These are phyloP conservation scores for Zoanthus solanderi DNA, from an alignment of 92 coral and sea anemone species.

Conservation along the genomic window DNA sequence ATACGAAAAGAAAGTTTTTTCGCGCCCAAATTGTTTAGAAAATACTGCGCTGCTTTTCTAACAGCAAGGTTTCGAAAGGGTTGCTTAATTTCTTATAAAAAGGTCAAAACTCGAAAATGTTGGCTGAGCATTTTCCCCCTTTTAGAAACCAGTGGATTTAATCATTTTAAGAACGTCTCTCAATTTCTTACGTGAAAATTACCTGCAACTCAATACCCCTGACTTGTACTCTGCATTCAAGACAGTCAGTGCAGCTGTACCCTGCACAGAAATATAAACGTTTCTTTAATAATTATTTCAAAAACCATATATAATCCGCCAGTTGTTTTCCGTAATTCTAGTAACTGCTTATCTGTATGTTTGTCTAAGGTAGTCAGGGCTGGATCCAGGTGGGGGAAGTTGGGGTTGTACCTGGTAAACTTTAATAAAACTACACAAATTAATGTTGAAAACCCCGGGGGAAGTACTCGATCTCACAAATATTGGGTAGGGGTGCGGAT, in stretches of 20 bases:
- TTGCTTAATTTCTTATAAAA: too few relatives aligned
- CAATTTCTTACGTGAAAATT: background rate
- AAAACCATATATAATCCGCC: background rate
- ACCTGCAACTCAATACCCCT: constrained; percentile 11
- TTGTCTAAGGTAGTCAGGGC: too few relatives aligned
- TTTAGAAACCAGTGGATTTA: background rate
- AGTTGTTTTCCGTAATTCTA: background rate
- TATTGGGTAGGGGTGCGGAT: too few relatives aligned
- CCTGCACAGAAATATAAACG: background rate
- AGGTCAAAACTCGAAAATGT: too few relatives aligned
- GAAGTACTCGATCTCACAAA: too few relatives aligned
- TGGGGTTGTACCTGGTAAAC: too few relatives aligned
- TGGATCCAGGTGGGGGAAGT: too few relatives aligned
- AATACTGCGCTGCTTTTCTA: background rate
- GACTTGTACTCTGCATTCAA: background rate
- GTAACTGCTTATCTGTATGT: too few relatives aligned
- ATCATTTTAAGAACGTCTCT: background rate
- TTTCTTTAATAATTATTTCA: background rate
- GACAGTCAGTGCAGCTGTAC: background rate
- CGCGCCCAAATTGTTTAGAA: background rate
- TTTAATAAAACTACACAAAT: too few relatives aligned
- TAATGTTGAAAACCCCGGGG: too few relatives aligned
- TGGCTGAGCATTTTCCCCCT: background rate
- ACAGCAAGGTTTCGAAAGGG: too few relatives aligned
- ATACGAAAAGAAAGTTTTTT: background rate